Evolutionary conservation across 2,113 vertebrate genomes (phyloP).

Genomic region (Pterocles orientalis): DNA sequence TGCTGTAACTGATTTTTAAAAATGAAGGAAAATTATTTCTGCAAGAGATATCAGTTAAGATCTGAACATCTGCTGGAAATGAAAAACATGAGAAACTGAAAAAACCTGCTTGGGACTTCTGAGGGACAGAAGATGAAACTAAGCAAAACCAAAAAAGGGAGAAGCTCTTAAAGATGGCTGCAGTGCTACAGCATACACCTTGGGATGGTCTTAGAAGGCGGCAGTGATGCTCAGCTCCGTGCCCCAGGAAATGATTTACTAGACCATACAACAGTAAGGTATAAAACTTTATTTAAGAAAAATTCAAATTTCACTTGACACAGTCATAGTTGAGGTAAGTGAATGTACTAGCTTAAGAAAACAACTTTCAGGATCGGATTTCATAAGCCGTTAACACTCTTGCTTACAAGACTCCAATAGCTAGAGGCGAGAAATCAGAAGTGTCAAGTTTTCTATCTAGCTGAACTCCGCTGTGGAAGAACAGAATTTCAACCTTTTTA

Average conservation of each 20-base stretch:
- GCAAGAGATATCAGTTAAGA: background rate
- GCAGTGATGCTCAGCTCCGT: background rate
- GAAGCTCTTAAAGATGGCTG: background rate
- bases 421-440: background rate
- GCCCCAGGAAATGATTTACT: background rate
- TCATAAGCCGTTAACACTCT: background rate
- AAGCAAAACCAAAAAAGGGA: background rate
- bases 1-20: background rate
- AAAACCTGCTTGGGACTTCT: background rate
- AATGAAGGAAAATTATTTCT: background rate
- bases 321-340: conserved; percentile 57
- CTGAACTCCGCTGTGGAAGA: background rate
- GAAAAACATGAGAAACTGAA: background rate
- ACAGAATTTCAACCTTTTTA: background rate
- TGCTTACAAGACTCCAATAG: background rate
- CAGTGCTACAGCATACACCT: background rate
- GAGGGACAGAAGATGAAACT: background rate
- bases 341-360: conserved; percentile 41
- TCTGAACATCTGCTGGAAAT: background rate
- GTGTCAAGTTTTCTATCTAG: background rate
- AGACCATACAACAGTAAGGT: background rate
- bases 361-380: background rate
- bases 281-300: conserved; percentile 58
- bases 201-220: background rate
- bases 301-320: conserved; percentile 39